Evolutionary conservation across 1,140 invertebrate species (phyloP), one percentile per base, ranked within the genome.

Genomic region (Luehdorfia chinensis): DNA sequence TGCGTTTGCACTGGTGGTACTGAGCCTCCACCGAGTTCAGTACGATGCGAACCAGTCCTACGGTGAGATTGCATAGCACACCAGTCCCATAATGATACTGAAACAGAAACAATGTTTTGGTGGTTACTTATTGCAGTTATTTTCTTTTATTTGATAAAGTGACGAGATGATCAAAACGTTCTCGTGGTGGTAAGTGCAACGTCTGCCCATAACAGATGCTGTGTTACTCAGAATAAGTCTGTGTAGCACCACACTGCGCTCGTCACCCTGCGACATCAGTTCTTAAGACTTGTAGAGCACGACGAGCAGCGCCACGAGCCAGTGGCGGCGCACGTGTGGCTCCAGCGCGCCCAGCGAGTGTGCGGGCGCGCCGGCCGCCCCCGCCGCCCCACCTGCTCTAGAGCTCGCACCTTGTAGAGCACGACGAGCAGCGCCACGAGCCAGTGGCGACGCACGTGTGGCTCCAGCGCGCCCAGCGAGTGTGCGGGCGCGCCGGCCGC

Each of bases 231-330:
- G n/a, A n/a, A n/a, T n/a, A n/a, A n/a, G n/a, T n/a, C n/a, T n/a
- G n/a, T n/a, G n/a, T n/a, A n/a, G n/a, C n/a, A n/a, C n/a, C n/a
- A n/a, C n/a, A n/a, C n/a, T n/a, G n/a, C n/a, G n/a, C n/a, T n/a
- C n/a, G n/a, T n/a, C n/a, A n/a, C n/a, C n/a, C n/a, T n/a, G n/a
- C n/a, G n/a, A n/a, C n/a, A n/a, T n/a, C n/a, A n/a, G n/a, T n/a
- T n/a, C n/a, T n/a, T n/a, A n/a, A n/a, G n/a, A n/a, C 90, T 99
- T 99, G 72, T 99, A 99, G 0, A 99, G 88, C 52, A 99, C 92
- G 6, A 99, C 95, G n/a, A 99, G 90, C 9, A 98, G 73, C 13
- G 97, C 91, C 88, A 96, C 94, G 9, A 99, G 90, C 98, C 98
- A 99, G 49, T 94, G 94, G 43, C 95, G 89, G 9, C 98, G 89